Evolutionary conservation across 37 sponge, comb jelly and placozoan genomes (phyloP).

Genomic region (Agelas oroides): DNA sequence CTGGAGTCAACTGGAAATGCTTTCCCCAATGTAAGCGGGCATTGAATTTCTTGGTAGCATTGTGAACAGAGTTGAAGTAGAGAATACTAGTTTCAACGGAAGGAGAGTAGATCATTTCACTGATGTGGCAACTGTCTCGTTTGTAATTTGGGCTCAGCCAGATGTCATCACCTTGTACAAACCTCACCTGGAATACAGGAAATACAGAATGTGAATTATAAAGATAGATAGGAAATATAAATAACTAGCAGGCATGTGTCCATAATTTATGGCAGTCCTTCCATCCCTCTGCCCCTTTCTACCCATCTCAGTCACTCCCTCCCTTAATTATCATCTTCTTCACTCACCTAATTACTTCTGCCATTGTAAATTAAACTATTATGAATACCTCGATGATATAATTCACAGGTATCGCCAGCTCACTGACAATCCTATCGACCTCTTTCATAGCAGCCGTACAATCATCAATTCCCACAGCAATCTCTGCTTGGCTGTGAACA

Average conservation of each 20-base stretch:
- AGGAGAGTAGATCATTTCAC: conserved; percentile 44
- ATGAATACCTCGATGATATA: conserved; percentile 58
- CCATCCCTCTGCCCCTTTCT: too few species aligned
- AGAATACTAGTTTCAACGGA: background rate
- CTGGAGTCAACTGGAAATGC: conserved; percentile 19
- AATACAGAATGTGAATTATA: too few species aligned
- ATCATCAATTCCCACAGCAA: conserved; percentile 40
- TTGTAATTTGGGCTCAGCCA: conserved; percentile 77
- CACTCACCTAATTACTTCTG: too few species aligned
- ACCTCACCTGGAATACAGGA: conserved; percentile 69
- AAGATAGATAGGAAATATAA: too few species aligned
- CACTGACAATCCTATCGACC: conserved; percentile 2
- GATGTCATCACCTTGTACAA: conserved; percentile 69
- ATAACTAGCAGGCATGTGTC: too few species aligned
- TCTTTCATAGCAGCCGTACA: conserved; percentile 45
- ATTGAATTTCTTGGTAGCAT: background rate
- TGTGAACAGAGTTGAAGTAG: conserved; percentile 37
- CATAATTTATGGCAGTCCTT: too few species aligned
- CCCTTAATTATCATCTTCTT: too few species aligned
- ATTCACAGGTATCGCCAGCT: conserved; percentile 57
- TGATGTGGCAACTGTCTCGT: conserved; percentile 77
- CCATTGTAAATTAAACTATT: too few species aligned
- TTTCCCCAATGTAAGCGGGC: conserved; percentile 79
- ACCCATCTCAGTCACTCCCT: too few species aligned
- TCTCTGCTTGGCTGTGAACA: conserved; percentile 51